These are phyloP conservation scores for Gila robusta DNA, from an alignment of 2,797 vertebrate genomes.

Conservation along the genomic window DNA sequence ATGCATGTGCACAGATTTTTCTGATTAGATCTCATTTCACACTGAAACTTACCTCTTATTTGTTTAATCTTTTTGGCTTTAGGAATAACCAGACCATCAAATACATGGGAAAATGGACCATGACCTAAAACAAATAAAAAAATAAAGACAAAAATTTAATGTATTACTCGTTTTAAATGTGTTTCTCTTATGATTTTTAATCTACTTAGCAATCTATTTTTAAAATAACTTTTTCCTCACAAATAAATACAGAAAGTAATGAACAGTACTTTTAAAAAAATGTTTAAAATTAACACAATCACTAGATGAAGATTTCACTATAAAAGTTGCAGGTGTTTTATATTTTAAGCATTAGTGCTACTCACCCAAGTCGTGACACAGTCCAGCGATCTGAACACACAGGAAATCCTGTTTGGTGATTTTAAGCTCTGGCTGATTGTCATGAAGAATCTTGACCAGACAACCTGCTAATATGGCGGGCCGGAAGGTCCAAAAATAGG, in stretches of 20 bases:
- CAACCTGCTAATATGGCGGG: background rate
- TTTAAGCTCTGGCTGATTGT: background rate
- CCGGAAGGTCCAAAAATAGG: too few relatives aligned
- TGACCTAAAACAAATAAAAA: background rate
- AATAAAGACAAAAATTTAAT: background rate
- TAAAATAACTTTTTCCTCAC: too few relatives aligned
- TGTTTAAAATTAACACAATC: too few relatives aligned
- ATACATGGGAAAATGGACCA: background rate
- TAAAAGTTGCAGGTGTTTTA: too few relatives aligned
- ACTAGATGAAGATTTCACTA: too few relatives aligned
- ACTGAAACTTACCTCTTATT: background rate
- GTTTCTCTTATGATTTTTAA: too few relatives aligned
- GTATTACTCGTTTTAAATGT: too few relatives aligned
- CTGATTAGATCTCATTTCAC: too few relatives aligned
- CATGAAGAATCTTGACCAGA: background rate
- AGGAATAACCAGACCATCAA: constrained; percentile 55
- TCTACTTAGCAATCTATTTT: too few relatives aligned
- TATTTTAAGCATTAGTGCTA: too few relatives aligned
- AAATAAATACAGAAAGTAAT: too few relatives aligned
- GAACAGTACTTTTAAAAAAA: too few relatives aligned
- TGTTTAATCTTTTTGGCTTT: constrained; percentile 56
- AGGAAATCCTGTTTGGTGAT: background rate
- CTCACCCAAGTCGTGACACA: constrained; percentile 22
- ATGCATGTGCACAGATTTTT: background rate
- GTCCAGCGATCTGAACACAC: constrained; percentile 19